Conservation (phyloP, 2,113 vertebrate genomes). For the Cryptoleucopteryx plumbea region DNA sequence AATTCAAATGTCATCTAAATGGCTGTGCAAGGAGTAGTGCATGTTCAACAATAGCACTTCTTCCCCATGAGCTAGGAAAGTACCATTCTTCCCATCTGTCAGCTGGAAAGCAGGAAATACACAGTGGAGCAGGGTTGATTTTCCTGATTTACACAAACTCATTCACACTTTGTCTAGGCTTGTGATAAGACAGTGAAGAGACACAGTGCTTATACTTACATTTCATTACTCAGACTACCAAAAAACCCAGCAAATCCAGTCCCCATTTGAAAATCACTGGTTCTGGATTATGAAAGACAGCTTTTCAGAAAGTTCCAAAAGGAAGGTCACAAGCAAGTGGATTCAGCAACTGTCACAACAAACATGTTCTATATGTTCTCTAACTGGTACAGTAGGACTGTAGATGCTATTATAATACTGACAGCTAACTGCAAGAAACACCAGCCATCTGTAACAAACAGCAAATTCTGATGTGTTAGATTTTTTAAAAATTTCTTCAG, state of each 20-base stretch:
- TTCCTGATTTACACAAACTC: not conserved
- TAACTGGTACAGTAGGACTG: not conserved
- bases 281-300: not conserved
- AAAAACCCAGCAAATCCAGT: not conserved
- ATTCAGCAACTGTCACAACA: not conserved
- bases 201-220: not conserved
- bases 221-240: not conserved
- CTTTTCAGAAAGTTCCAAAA: not conserved
- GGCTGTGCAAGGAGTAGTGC: not conserved
- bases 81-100: not conserved
- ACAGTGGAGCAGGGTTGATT: not conserved
- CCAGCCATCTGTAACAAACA: not conserved
- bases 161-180: not conserved
- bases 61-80: not conserved
- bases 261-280: not conserved
- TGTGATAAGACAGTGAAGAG: not conserved
- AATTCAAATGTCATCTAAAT: not conserved
- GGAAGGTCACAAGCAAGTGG: not conserved
- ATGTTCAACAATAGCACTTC: not conserved
- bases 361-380: not conserved
- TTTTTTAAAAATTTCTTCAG: not conserved
- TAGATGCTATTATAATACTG: not conserved
- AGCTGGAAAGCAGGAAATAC: not conserved
- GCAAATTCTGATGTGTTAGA: not conserved
- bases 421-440: not conserved